Base-by-base conservation (phyloP, 2,888 invertebrate genomes). In the Meliscaeva auricollis region DNA sequence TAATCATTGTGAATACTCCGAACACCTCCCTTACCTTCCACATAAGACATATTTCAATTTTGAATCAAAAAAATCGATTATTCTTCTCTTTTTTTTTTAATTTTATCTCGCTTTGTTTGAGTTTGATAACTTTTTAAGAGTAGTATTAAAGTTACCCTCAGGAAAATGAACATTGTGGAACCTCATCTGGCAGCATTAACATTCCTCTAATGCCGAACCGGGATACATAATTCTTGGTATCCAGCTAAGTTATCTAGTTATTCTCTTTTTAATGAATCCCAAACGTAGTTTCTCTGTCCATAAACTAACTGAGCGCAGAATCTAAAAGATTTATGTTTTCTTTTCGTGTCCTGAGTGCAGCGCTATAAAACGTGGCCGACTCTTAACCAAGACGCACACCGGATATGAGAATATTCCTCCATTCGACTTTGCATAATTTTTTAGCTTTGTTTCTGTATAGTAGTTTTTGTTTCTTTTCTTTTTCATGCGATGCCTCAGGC, bases 251-350 rank as follows among this genome's bases (percentile, higher is more conserved):
- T 72, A 5, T n/a, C n/a, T 6, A 9, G 69, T 56, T 54, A 52
- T 44, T 30, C 46, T 44, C 17, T 4, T 22, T 35, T 8, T 26
- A 44, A n/a, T 17, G 20, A 68, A 54, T 52, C 30, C 48, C 46
- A 69, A 74, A 73, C 46, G 68, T 22, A 46, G 20, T 44, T 8
- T 35, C 13, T n/a, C 2, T 35, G n/a, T 20, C 50, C 66, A 68
- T 60, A 74, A 81, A 82, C 48, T 52, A n/a, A 52, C 64, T 30
- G 32, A 60, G 70, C 75, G 62, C 62, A 64, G 79, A 78, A 84
- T 72, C 75, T 72, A 35, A 70, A 66, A 79, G 75, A 84, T 84
- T 74, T 75, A 84, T 79, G 52, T 52, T 64, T 79, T 60, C 58
- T 52, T 44, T 70, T 48, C 70, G 79, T 84, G 83, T 38, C 70